phyloP scores from a whole-genome alignment of 2,797 vertebrate species.

The Acestrorhynchus altus region DNA sequence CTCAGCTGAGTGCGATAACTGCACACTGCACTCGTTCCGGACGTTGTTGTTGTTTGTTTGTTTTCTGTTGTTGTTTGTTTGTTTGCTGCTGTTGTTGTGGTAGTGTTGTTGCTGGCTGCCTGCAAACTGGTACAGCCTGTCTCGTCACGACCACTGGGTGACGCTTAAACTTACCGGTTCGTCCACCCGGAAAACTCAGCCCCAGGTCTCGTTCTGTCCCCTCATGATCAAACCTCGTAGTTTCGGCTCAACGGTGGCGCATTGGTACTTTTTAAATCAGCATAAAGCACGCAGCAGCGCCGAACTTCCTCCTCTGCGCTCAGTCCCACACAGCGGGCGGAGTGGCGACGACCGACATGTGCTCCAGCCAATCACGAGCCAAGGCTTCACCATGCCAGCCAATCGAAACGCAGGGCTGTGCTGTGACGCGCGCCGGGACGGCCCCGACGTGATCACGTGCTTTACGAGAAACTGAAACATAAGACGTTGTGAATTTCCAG shows the following conservation, averaged over 20 bases:
- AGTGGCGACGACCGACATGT: not conserved
- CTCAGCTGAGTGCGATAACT: too few relatives aligned
- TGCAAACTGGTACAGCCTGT: too few relatives aligned
- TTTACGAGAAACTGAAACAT: conserved; percentile 79
- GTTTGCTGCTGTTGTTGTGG: too few relatives aligned
- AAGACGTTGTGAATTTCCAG: conserved; percentile 2
- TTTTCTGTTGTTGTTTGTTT: too few relatives aligned
- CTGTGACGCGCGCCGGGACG: not conserved
- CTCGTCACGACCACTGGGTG: too few relatives aligned
- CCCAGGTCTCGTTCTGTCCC: too few relatives aligned
- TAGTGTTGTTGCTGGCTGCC: too few relatives aligned
- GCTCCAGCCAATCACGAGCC: not conserved
- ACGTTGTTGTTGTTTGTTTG: too few relatives aligned
- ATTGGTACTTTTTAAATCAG: not conserved
- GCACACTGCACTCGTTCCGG: too few relatives aligned
- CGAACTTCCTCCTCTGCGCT: not conserved
- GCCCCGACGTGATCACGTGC: conserved; percentile 71
- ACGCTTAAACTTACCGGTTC: not conserved
- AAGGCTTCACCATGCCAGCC: not conserved
- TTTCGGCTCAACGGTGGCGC: too few relatives aligned
- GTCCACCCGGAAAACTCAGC: too few relatives aligned
- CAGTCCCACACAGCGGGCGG: not conserved
- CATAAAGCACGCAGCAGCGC: not conserved
- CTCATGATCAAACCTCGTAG: too few relatives aligned
- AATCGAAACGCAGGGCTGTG: conserved; percentile 35